Evolutionary conservation across 2,888 invertebrate genomes (phyloP), one percentile per base, ranked within the genome.

Genomic region (Noctuana brunneofusca): DNA sequence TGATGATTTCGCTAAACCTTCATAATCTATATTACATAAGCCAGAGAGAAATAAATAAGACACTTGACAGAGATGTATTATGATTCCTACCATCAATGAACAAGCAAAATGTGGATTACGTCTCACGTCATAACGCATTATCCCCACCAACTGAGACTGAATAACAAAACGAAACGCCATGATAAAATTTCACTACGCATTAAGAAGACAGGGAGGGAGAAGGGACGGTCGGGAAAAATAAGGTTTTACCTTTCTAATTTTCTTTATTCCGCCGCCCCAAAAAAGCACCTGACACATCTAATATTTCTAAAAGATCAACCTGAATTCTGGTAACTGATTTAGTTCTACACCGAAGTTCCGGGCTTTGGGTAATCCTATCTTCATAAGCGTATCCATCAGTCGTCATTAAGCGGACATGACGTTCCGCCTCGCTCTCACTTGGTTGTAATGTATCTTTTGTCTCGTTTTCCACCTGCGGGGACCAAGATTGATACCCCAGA

Each of bases 321-420:
- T 69, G 60, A 66, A 65, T 68, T 66, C 60, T 66, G 72, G 75
- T 80, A 80, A 84, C 80, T 82, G 83, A 84, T 86, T 86, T 84
- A 84, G 81, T 80, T 77, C 75, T 69, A 75, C 73, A 76, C 74
- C 75, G 73, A 72, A 79, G 76, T 79, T 78, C 80, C 74, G 80
- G 76, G 76, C 76, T 77, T 76, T 72, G 71, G 74, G 79, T 85
- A 86, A 84, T 84, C 83, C 83, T 79, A 83, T 83, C 80, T 79
- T 84, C 83, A 84, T 85, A 81, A 84, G 81, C 79, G 76, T 69
- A 83, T 82, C 86, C 87, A 89, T 89, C 88, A 85, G 86, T 89
- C 87, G 85, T 87, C 86, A 89, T 89, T 89, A 89, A 72, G 78
- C 75, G 76, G 81, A 86, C 83, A 78, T 72, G 81, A 72, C 71